Percentiles rank a stretch among this genome's conserved stretches.
Conservation (phyloP, 2,888 invertebrate species). For the Chymomyza amoena region DNA sequence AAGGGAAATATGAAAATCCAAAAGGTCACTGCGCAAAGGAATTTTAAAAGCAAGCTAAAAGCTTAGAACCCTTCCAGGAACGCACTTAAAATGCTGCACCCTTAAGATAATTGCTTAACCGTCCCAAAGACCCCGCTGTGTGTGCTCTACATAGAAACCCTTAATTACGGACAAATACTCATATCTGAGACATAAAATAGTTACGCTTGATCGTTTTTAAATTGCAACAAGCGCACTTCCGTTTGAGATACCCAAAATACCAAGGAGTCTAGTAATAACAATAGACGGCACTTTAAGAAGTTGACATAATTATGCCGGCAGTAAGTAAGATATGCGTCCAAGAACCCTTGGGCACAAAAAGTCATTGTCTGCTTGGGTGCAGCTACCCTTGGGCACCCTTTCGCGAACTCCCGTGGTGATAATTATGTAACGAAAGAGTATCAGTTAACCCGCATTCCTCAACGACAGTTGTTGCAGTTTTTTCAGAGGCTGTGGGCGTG, state of each 20-base stretch:
- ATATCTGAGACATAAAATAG: slow-evolving; percentile 28
- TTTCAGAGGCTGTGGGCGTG: slow-evolving; percentile 55
- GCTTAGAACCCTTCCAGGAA: background rate
- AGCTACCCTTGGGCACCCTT: slow-evolving; percentile 36
- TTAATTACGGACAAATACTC: slow-evolving; percentile 49
- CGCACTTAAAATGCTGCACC: background rate
- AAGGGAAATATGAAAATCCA: background rate
- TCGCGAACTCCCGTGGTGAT: slow-evolving; percentile 9
- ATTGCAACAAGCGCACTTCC: slow-evolving; percentile 63
- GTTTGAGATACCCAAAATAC: slow-evolving; percentile 26
- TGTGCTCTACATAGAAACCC: slow-evolving; percentile 35
- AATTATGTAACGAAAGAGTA: slow-evolving; percentile 17
- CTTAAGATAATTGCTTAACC: background rate
- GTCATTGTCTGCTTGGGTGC: slow-evolving; percentile 23
- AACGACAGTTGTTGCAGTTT: slow-evolving; percentile 42
- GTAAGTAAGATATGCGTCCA: slow-evolving; percentile 17
- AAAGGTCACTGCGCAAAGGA: background rate
- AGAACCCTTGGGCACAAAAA: slow-evolving; percentile 18
- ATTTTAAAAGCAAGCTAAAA: background rate
- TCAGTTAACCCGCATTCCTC: slow-evolving; percentile 34
- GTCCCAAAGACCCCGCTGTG: slow-evolving; percentile 33
- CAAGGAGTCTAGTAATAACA: slow-evolving; percentile 23
- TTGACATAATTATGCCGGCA: slow-evolving; percentile 71
- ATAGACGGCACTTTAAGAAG: slow-evolving; percentile 63
- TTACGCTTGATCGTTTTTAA: slow-evolving; percentile 71